Evolutionary conservation across 2,113 vertebrate species (phyloP), one percentile per base, ranked within the genome.

Genomic region (Rhineura floridana): DNA sequence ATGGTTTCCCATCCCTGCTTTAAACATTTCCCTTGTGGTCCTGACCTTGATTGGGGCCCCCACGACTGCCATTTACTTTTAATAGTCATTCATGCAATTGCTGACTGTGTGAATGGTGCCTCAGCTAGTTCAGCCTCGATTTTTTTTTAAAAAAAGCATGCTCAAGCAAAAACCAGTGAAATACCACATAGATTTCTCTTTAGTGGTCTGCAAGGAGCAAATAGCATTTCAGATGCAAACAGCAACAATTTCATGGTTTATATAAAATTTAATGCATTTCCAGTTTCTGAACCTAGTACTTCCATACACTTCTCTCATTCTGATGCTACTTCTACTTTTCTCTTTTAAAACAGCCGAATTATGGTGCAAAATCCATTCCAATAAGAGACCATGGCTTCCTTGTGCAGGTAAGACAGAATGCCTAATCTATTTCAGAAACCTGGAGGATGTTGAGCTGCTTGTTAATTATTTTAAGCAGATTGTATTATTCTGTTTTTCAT

Each of bases 381-480:
- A 89, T 97, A 91, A 96, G 97, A 96, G 98, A 98, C 85, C 96
- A 95, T 28, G 98, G 98, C 93, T 98, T 98, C 93, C 98, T 98
- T 78, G 97, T 98, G 79, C 98, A 98, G 98, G 98, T 98, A 96
- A 81, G 94, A 83, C 23, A 28, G 55, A 77, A 42, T 90, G n/a
- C 86, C 85, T 84, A 83, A 23, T 62, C 25, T 42, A 3, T n/a
- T 88, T 92, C 46, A 77, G 55, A 82, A 91, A 50, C 6, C 79
- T 15, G 72, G 4, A 30, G n/a, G 33, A 81, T 4, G 80, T 80
- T 59, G 72, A 90, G 83, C 85, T 91, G 81, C 77, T 73, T 90
- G 63, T 87, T 91, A 83, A 87, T 93, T 89, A 69, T 85, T 89
- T 62, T 93, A 91, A 94, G 65, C 77, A 67, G 72, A 36, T 85